phyloP scores from a whole-genome alignment of 2,888 invertebrate species.

The Archips crataeganus region DNA sequence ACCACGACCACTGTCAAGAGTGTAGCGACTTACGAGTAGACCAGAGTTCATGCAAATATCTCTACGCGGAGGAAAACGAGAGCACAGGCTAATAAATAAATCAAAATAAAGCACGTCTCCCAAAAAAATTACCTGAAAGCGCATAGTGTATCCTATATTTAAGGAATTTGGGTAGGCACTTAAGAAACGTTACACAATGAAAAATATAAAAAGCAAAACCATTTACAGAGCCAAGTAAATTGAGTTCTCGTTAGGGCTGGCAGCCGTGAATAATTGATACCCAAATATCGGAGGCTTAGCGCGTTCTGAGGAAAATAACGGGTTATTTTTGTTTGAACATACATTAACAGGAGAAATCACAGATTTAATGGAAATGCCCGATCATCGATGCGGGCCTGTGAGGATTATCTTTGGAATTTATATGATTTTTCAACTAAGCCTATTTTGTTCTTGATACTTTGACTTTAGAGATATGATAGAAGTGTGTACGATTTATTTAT shows the following conservation, averaged over 20 bases:
- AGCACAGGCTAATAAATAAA: no score
- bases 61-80: no score
- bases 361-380: slow-evolving; percentile 8
- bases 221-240: slow-evolving; percentile 39
- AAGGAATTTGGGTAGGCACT: background rate
- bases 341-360: slow-evolving; percentile 23
- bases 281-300: slow-evolving; percentile 37
- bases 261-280: slow-evolving; percentile 39
- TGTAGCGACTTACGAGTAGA: no score
- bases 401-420: slow-evolving; percentile 23
- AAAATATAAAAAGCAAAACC: slow-evolving; percentile 34
- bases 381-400: slow-evolving; percentile 20
- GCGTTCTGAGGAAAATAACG: slow-evolving; percentile 39
- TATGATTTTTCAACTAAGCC: slow-evolving; percentile 4
- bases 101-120: no score
- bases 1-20: no score
- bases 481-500: background rate
- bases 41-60: no score
- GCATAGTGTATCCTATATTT: background rate
- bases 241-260: slow-evolving; percentile 39
- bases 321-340: slow-evolving; percentile 32
- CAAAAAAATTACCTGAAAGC: no score
- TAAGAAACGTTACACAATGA: slow-evolving; percentile 14
- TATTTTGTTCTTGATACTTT: slow-evolving; percentile 13
- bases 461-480: background rate